Evolutionary conservation across 1,140 invertebrate species (phyloP).

Genomic region (Hydropsyche tenuis): DNA sequence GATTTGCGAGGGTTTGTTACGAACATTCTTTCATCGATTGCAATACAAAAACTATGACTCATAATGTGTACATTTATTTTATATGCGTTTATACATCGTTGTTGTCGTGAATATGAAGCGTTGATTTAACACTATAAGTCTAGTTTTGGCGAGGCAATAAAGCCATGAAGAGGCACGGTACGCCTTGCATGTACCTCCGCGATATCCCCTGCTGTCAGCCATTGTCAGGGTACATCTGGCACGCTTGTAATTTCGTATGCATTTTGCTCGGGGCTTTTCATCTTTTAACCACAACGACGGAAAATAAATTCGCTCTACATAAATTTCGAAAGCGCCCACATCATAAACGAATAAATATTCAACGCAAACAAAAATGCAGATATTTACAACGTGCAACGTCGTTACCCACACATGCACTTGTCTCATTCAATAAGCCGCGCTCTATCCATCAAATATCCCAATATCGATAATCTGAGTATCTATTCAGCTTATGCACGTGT

Average conservation of each 20-base stretch:
- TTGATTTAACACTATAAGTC: conserved; percentile 3
- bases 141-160: not conserved
- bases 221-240: conserved; percentile 32
- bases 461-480: no score
- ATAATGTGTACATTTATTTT: no score
- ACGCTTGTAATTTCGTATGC: conserved; percentile 27
- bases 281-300: conserved; percentile 20
- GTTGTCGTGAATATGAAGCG: not conserved
- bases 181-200: not conserved
- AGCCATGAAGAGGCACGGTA: not conserved
- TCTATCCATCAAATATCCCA: no score
- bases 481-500: no score
- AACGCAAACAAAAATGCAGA: no score
- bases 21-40: no score
- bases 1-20: no score
- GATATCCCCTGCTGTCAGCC: conserved; percentile 18
- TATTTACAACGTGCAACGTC: no score
- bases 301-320: conserved; percentile 30
- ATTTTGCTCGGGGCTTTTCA: conserved; percentile 27
- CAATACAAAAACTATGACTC: no score
- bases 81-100: not conserved
- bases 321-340: conserved; percentile 14
- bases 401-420: no score
- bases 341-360: no score
- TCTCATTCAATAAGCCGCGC: no score